Evolutionary conservation across 2,113 vertebrate species (phyloP), one percentile per base, ranked within the genome.

Genomic region (Ptilonorhynchus violaceus): DNA sequence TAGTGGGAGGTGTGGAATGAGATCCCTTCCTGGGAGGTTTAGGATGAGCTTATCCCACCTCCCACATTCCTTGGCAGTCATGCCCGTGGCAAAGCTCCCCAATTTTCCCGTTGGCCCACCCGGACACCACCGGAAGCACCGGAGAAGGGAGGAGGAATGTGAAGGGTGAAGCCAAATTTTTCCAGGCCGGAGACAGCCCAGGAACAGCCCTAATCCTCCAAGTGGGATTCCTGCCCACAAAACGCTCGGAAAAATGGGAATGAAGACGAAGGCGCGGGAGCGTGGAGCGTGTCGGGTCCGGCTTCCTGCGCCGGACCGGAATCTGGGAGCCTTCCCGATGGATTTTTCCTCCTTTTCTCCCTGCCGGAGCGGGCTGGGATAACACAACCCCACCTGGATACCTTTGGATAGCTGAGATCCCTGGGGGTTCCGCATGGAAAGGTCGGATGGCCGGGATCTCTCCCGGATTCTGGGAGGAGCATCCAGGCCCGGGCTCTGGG

Each of bases 361-460:
- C 16, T 28, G 35, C 55, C 56, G 74, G 78, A 58, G 33, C 10
- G 11, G 52, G 64, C 53, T 60, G 35, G 50, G 49, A 47, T 17
- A 22, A 16, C 8, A 0, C n/a, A 49, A 18, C 42, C 30, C 3
- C 22, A 3, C 6, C 1, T 0, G 35, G 87, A 37, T 11, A 0
- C 53, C 64, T 88, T 31, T 27, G 69, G 60, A 30, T 27, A 4
- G 28, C 49, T 8, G 25, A 41, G 39, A 22, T 59, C 49, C 33
- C 88, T 23, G 35, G 17, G 25, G 82, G 37, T 39, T 39, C 37
- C 37, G 31, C 4, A 2, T 1, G 1, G 75, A 44, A 73, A 42
- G 6, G 24, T 2, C 4, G 3, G 17, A 50, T 62, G 1, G 1
- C 37, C 5, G 17, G 41, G 58, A 85, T 74, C 18, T 47, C 28